Percentiles rank a stretch among this genome's conserved stretches.
Evolutionary conservation across 2,797 vertebrate species (phyloP).

Genomic region (Urocyon cinereoargenteus): DNA sequence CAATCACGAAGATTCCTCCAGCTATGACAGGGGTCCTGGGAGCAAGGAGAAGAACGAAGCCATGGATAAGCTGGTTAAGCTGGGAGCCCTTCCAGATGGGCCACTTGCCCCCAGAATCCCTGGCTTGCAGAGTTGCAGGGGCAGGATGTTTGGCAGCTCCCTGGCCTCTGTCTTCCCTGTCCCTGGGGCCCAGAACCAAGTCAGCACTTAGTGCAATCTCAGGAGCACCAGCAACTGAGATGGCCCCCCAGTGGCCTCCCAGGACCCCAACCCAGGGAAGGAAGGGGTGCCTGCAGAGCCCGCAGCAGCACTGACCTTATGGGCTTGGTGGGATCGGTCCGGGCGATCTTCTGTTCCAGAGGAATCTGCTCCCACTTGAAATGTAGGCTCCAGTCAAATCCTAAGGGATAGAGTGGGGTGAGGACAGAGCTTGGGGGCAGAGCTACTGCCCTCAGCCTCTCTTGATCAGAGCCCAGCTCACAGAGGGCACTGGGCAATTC

Average conservation of each 20-base stretch:
- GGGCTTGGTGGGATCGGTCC: constrained; percentile 95
- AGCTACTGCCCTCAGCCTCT: not conserved
- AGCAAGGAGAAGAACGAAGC: constrained; percentile 66
- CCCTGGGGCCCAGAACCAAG: not conserved
- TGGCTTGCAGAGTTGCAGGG: not conserved
- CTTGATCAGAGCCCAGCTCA: not conserved
- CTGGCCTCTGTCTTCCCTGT: not conserved
- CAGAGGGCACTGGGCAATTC: not conserved
- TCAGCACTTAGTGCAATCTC: not conserved
- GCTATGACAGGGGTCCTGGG: constrained; percentile 98
- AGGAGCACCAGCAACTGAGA: not conserved
- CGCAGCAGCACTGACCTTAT: constrained; percentile 91
- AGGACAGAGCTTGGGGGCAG: not conserved
- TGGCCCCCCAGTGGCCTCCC: not conserved
- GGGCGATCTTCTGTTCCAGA: constrained; percentile 98
- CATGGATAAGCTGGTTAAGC: not conserved
- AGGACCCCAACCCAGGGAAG: not conserved
- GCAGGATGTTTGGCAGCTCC: not conserved
- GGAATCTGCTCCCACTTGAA: constrained; percentile 99
- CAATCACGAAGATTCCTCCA: constrained; percentile 98
- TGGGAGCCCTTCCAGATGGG: not conserved
- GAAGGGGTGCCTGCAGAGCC: not conserved
- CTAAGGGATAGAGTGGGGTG: constrained; percentile 86
- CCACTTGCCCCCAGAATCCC: too few species aligned
- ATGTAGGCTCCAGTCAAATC: constrained; percentile 99